Evolutionary conservation across 2,888 invertebrate genomes (phyloP).

Genomic region (Aphodius granarius): DNA sequence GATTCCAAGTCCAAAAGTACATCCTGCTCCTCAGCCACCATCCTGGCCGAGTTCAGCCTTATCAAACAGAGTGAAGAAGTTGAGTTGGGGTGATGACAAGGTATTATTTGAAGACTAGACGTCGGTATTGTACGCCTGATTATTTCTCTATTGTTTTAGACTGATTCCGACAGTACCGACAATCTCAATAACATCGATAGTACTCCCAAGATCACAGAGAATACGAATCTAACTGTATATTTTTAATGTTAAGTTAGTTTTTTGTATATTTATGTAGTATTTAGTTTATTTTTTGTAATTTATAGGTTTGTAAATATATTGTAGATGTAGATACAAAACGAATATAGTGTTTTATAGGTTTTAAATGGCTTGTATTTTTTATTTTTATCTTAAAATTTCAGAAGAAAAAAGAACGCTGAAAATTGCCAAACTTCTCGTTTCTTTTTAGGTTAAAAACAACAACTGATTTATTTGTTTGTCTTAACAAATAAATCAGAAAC

Average conservation of each 20-base stretch:
- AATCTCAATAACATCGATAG: constrained; percentile 53
- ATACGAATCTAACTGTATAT: constrained; percentile 61
- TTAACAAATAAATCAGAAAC: too few species aligned
- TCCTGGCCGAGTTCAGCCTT: constrained; percentile 71
- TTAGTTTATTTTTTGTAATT: not conserved
- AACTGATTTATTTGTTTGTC: too few species aligned
- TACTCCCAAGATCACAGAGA: constrained; percentile 55
- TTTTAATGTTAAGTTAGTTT: constrained; percentile 48
- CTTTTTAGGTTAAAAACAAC: too few species aligned
- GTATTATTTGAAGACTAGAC: constrained; percentile 32
- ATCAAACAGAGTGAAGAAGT: constrained; percentile 73
- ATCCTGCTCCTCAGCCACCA: constrained; percentile 53
- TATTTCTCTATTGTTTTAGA: constrained; percentile 46
- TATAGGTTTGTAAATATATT: constrained; percentile 14
- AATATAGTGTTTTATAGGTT: constrained; percentile 7
- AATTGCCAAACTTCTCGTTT: too few species aligned
- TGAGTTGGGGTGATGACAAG: constrained; percentile 74
- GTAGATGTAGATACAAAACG: constrained; percentile 14
- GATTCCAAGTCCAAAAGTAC: constrained; percentile 54
- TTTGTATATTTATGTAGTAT: not conserved
- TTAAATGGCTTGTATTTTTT: not conserved
- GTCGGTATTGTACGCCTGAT: not conserved
- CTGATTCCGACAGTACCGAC: constrained; percentile 57
- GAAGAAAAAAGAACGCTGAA: too few species aligned
- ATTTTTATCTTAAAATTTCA: too few species aligned